Percentiles rank a stretch among this genome's conserved stretches.
Conservation (phyloP, 2,797 vertebrate genomes). For the Neomorphus geoffroyi region DNA sequence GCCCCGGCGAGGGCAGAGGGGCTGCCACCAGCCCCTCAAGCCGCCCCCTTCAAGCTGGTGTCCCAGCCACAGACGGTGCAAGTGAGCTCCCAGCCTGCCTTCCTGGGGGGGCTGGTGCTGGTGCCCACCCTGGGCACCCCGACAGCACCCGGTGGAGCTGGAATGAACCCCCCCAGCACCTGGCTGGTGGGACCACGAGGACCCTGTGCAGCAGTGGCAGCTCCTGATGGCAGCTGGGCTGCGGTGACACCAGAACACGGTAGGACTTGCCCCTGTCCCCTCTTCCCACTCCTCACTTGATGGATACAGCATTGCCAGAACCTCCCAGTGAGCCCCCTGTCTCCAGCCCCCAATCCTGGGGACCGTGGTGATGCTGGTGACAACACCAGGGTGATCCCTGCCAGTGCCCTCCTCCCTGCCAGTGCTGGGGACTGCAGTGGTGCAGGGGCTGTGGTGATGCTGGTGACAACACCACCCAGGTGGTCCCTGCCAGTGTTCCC, state of each 20-base stretch:
- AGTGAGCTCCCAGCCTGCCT: conserved; percentile 29
- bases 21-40: conserved; percentile 43
- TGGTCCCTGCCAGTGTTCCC: too few species aligned
- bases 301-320: fast-evolving
- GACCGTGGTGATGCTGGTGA: fast-evolving
- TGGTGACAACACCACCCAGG: too few species aligned
- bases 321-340: fast-evolving
- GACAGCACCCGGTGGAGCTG: neutral
- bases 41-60: conserved; percentile 64
- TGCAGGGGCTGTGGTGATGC: too few species aligned
- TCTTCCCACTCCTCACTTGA: neutral
- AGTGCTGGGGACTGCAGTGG: too few species aligned
- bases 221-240: neutral
- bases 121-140: neutral
- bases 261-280: conserved; percentile 1
- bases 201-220: neutral
- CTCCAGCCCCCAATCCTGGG: neutral
- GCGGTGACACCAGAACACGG: conserved; percentile 16
- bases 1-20: neutral
- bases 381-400: neutral
- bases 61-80: conserved; percentile 74
- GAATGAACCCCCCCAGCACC: fast-evolving
- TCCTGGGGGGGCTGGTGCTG: neutral
- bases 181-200: neutral
- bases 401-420: too few species aligned